Conservation (phyloP, 2,888 invertebrate species). For the Eilema caniola region DNA sequence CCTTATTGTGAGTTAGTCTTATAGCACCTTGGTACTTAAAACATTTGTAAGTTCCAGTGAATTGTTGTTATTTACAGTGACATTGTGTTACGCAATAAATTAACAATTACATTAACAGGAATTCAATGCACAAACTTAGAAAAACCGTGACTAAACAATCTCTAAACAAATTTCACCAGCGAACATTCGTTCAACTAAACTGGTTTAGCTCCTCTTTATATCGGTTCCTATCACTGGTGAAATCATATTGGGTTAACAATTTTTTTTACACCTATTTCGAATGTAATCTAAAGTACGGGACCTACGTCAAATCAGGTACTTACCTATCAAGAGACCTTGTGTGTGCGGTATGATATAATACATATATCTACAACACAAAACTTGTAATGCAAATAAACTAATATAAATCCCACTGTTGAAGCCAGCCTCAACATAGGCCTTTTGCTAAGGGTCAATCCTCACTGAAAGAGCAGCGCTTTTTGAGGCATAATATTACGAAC, state of each 20-base stretch:
- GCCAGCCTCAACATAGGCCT: neutral
- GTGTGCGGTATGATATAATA: neutral
- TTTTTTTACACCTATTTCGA: neutral
- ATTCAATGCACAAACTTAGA: neutral
- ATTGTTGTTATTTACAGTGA: neutral
- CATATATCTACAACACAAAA: neutral
- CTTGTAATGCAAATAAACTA: neutral
- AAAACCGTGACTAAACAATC: neutral
- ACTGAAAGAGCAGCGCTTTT: too few relatives aligned
- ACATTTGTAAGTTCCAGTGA: neutral
- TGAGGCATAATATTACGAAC: too few relatives aligned
- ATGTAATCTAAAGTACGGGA: neutral
- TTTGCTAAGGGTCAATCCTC: neutral
- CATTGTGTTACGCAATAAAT: neutral
- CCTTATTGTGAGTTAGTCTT: neutral
- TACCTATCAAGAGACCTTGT: neutral
- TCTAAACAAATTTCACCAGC: neutral
- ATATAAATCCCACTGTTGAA: neutral
- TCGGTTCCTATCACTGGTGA: neutral
- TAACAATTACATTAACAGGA: neutral
- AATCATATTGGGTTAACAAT: neutral
- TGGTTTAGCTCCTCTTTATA: neutral
- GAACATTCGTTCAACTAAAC: neutral
- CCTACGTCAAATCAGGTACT: neutral
- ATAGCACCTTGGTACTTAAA: neutral